Conservation (phyloP, 2,113 vertebrate species). For the Onychostruthus taczanowskii region DNA sequence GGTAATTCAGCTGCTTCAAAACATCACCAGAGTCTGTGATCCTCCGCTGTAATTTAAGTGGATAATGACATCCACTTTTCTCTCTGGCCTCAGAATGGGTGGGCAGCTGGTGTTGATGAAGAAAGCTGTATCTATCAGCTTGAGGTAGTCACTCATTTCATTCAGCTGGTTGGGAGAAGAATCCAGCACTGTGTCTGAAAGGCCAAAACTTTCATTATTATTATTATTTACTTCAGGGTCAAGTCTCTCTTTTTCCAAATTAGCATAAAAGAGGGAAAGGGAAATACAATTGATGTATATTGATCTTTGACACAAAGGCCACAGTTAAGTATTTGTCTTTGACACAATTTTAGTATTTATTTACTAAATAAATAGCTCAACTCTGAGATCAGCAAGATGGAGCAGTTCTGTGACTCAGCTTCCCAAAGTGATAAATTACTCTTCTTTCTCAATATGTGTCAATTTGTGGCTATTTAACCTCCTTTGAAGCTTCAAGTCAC, state of each 20-base stretch:
- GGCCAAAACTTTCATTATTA: neutral
- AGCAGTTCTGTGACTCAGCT: neutral
- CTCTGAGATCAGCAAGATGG: neutral
- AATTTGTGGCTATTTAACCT: neutral
- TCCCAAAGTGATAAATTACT: neutral
- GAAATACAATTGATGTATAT: neutral
- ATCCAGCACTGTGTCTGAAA: slow-evolving; percentile 76
- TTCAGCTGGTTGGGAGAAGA: slow-evolving; percentile 71
- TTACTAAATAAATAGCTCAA: neutral
- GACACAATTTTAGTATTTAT: neutral
- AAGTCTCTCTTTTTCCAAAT: neutral
- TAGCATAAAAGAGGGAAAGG: neutral
- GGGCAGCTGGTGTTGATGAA: slow-evolving; percentile 81
- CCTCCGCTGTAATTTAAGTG: slow-evolving; percentile 78
- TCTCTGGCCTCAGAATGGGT: slow-evolving; percentile 70
- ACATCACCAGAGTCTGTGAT: slow-evolving; percentile 70
- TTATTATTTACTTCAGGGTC: neutral
- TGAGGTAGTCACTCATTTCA: slow-evolving; percentile 59
- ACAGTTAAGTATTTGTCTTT: neutral
- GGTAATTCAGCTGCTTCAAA: neutral
- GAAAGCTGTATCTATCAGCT: slow-evolving; percentile 76
- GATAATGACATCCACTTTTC: slow-evolving; percentile 77
- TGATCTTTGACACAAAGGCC: neutral
- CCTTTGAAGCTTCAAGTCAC: neutral
- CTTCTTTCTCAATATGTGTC: neutral